phyloP scores from a whole-genome alignment of 2,888 invertebrate species.

The Baronia brevicornis region DNA sequence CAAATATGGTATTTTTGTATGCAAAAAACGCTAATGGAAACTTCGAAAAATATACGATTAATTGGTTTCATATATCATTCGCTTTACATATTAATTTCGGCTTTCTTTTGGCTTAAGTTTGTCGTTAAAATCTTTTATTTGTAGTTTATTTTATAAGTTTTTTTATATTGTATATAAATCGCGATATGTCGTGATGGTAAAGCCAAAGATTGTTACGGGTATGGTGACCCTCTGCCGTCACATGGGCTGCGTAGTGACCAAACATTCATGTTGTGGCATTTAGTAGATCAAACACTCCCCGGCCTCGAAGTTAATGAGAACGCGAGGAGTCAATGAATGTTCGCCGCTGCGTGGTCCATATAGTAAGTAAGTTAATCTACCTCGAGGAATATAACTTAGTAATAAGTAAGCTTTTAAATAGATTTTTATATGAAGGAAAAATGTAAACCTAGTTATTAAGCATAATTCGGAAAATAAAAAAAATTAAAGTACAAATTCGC shows the following conservation, averaged over 20 bases:
- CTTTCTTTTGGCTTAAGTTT: slow-evolving; percentile 41
- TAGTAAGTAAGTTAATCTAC: slow-evolving; percentile 71
- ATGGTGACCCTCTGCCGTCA: slow-evolving; percentile 76
- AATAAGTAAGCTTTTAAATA: slow-evolving; percentile 66
- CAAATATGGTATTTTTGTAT: too few relatives aligned
- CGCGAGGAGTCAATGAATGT: slow-evolving; percentile 32
- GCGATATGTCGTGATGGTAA: slow-evolving; percentile 75
- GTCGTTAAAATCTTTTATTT: slow-evolving; percentile 26
- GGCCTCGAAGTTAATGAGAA: too few relatives aligned
- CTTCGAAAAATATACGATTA: too few relatives aligned
- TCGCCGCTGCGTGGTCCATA: slow-evolving; percentile 41
- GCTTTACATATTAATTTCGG: slow-evolving; percentile 32
- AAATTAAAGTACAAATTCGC: slow-evolving; percentile 71
- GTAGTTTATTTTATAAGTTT: slow-evolving; percentile 40
- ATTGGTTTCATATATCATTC: slow-evolving; percentile 31
- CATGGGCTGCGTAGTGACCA: slow-evolving; percentile 46
- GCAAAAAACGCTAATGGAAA: too few relatives aligned
- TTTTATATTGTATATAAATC: slow-evolving; percentile 56
- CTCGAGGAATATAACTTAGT: slow-evolving; percentile 68
- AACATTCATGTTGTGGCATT: slow-evolving; percentile 29
- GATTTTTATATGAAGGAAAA: slow-evolving; percentile 71
- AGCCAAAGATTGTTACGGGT: slow-evolving; percentile 76
- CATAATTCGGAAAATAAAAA: slow-evolving; percentile 55
- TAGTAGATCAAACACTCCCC: slow-evolving; percentile 6
- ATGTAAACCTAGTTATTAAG: slow-evolving; percentile 57